phyloP scores from a whole-genome alignment of 2,113 vertebrate species.

The Strix aluco region DNA sequence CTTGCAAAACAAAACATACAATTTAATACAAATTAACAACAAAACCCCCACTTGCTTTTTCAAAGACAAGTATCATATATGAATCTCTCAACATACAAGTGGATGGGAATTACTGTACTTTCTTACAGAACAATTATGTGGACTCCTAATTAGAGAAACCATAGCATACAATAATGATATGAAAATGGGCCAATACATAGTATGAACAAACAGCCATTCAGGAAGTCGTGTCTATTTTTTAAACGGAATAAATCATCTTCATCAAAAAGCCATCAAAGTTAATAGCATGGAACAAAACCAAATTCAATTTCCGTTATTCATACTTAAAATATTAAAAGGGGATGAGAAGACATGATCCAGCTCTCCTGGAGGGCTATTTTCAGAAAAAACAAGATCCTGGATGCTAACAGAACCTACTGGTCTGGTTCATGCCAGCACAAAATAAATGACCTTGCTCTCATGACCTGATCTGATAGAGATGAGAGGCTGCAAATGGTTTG shows the following conservation, averaged over 20 bases:
- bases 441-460: constrained; percentile 16
- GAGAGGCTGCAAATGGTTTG: neutral
- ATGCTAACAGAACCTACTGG: neutral
- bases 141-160: neutral
- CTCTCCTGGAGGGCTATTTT: neutral
- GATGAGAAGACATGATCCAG: neutral
- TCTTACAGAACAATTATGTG: neutral
- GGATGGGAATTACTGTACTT: neutral
- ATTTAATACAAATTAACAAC: neutral
- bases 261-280: constrained; percentile 3
- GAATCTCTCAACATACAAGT: neutral
- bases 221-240: neutral
- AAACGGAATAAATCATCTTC: neutral
- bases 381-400: constrained; percentile 13
- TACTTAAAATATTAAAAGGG: constrained; percentile 23
- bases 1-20: neutral
- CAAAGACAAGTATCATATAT: neutral
- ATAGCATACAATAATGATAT: neutral
- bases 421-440: neutral
- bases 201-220: neutral
- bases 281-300: neutral
- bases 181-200: neutral
- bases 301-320: neutral
- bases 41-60: neutral
- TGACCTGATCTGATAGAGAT: neutral